Base-by-base conservation (phyloP, 2,888 invertebrate genomes). In the Cordylochernes scorpioides region DNA sequence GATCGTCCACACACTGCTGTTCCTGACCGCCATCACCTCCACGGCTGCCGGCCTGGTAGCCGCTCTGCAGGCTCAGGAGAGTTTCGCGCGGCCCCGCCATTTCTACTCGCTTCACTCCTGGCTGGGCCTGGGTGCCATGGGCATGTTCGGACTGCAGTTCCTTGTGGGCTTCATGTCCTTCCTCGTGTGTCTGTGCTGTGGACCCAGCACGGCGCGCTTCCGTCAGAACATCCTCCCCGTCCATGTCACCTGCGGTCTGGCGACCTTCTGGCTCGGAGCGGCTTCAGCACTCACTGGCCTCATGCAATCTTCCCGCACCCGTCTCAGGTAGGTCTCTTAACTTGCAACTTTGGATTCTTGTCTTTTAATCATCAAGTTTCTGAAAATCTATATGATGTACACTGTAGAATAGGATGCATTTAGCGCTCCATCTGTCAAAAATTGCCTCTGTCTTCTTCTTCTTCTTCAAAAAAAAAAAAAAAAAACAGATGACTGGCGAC, bases 91-190 rank as follows among this genome's bases (percentile, higher is more conserved):
- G 5, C 35, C 36, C n/a, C 33, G 27, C 4, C 71, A 77, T 58
- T 75, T 78, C 59, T 75, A 74, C 56, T 71, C 73, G 26, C 61
- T 78, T 38, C 78, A 78, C 59, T 74, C 77, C 54, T 78, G 77
- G 77, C 65, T 77, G 50, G 78, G 77, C 41, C 60, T 75, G 34
- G 67, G 70, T 40, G 72, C 77, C 36, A 70, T 75, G 68, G 75
- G 74, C 54, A 65, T 78, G 52, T 78, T 78, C 58, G 72, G 66
- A 39, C 57, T 77, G 52, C 61, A 72, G 71, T 70, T 69, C 51
- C 63, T 68, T 39, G 64, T 68, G 43, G 71, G 70, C 39, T 68
- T 71, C 63, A 68, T 70, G 64, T 71, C 74, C 49, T 78, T 78
- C 61, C 62, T 78, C 49, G 62, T 78, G 43, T 61, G 77, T 46